Base-by-base conservation (phyloP, 2,797 vertebrate species). In the Tangara arthus region DNA sequence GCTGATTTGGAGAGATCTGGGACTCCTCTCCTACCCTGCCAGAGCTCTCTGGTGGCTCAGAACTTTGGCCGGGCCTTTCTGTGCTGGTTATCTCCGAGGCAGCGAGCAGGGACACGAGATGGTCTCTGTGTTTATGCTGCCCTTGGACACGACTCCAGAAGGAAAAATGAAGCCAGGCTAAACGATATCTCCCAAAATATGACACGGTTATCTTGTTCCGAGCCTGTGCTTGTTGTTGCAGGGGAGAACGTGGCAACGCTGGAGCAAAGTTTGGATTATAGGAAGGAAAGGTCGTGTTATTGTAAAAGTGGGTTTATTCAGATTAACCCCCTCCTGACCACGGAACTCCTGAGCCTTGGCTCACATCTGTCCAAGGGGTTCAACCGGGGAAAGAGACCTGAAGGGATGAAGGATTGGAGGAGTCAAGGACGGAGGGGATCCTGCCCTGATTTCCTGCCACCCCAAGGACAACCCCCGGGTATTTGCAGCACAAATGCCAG, bases 321-420 rank as follows among this genome's bases (percentile, higher is more conserved):
- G 3, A 16, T 72, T 79, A 94, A 82, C 71, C 2, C 50, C 15
- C n/a, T 68, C 37, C 35, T 11, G n/a, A 6, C 50, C 90, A 41
- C 5, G 0, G 1, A 34, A 6, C 11, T 39, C 34, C 32, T 11
- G 14, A 69, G 50, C n/a, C 53, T 19, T 13, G 66, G 37, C 27
- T 34, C 35, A 7, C 0, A 0, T 2, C 35, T 12, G 52, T 4
- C 50, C 60, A 1, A 37, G 23, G n/a, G 24, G 12, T 5, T n/a
- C 24, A 46, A 2, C 4, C 49, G 34, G 34, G 57, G 41, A n/a
- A 37, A 18, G 41, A n/a, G 49, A 39, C 23, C 28, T 16, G 61
- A 20, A 44, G 49, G 39, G 39, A 42, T 12, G 9, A n/a, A 56
- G 42, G 27, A 32, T 1, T 16, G 32, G 16, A 32, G 32, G 44